Base-by-base conservation (phyloP, 2,888 invertebrate genomes). In the Agriopis marginaria region DNA sequence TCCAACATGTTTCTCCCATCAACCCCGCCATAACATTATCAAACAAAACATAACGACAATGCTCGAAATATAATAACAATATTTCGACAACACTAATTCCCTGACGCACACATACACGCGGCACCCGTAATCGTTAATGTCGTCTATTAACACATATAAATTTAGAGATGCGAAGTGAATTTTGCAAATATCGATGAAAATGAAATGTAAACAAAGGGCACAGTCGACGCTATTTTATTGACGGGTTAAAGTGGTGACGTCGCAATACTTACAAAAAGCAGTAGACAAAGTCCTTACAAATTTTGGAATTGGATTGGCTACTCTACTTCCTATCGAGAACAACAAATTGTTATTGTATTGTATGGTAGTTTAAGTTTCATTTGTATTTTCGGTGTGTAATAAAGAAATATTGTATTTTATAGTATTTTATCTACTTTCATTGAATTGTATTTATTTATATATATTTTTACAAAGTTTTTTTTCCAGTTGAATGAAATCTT, bases 161-260 rank as follows among this genome's bases (percentile, higher is more conserved):
- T 87, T 87, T 86, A 85, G 89, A 84, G 88, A 86, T 85, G 88
- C 77, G 82, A 86, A 84, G 82, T 83, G 83, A 83, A 86, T 83
- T 83, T 86, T 82, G 82, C 83, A 84, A 86, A 83, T 88, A 87
- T 89, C 88, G 89, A 89, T 89, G 84, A 78, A 87, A 87, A 85
- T 82, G 87, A 78, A 87, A 84, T 81, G 87, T 83, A 89, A 88
- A 89, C 87, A 89, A 70, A 77, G 75, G 76, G 75, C 77, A 75
- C 78, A 70, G 63, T 62, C 70, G 54, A 58, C 72, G 63, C 69
- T 60, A 68, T 73, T 79, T 80, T 84, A 87, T 87, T 83, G 84
- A 86, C 82, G 82, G 77, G 79, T 76, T 68, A 75, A 69, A 75
- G 76, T 73, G 77, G 80, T 75, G 78, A 77, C 77, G 70, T 60